These are phyloP conservation scores for Hyles lineata DNA, from an alignment of 2,888 invertebrate species.

Conservation along the genomic window DNA sequence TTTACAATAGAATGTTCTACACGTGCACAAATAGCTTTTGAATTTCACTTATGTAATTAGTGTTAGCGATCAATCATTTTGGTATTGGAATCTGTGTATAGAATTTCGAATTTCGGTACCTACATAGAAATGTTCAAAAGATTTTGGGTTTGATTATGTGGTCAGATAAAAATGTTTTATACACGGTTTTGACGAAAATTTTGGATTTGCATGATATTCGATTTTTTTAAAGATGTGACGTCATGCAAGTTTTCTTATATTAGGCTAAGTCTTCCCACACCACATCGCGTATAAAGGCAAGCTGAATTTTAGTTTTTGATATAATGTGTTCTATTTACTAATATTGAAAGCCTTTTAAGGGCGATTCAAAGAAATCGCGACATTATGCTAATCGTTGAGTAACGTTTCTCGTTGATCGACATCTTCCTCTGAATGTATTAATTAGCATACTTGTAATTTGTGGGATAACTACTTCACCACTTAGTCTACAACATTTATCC, in stretches of 20 bases:
- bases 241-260: no score
- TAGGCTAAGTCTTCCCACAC: no score
- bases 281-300: no score
- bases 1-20: conserved; percentile 6
- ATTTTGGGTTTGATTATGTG: no score
- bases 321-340: neutral
- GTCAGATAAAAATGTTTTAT: no score
- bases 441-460: neutral
- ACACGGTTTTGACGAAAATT: no score
- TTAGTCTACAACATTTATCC: no score
- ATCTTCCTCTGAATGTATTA: neutral
- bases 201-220: no score
- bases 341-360: neutral
- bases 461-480: neutral
- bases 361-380: neutral
- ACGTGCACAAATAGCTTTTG: neutral
- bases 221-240: no score
- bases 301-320: no score
- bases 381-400: conserved; percentile 1
- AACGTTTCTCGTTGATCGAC: conserved; percentile 3
- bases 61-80: neutral
- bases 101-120: no score
- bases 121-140: no score
- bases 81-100: neutral
- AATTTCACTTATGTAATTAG: conserved; percentile 1